Evolutionary conservation across 2,113 vertebrate species (phyloP), one percentile per base, ranked within the genome.

Genomic region (Mohoua ochrocephala): DNA sequence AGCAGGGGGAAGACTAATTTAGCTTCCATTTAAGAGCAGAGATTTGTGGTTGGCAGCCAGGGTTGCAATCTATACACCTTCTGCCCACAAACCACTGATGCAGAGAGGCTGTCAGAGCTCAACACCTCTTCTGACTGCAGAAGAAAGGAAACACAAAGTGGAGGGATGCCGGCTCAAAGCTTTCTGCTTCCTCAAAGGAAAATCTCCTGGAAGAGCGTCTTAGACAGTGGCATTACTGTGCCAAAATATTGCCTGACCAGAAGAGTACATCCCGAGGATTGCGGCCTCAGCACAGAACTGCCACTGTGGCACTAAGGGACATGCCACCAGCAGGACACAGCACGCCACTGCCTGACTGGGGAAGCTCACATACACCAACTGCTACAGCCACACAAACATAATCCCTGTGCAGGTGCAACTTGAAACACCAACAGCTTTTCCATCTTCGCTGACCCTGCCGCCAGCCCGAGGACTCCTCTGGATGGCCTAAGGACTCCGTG

Each of bases 1-100:
- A 83, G 54, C 71, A 91, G 80, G 56, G 57, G 73, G 65, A 97
- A 91, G 94, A 93, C 79, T 95, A 76, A 94, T 96, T 94, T 93
- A 93, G 89, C 59, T 91, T 47, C 87, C 79, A 52, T 71, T 96
- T 96, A 87, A 90, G 87, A 97, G 67, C 84, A 78, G 61, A 96
- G 90, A 95, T 92, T 84, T 93, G 88, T 52, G 70, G 86, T 18
- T 77, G 47, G 63, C 79, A 93, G 84, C 82, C 79, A 76, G 13
- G 68, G 54, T 9, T 84, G 63, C 64, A 59, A 61, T 7, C 52
- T 2, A 0, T 24, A 22, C 30, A 56, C 39, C 64, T 92, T 65
- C 91, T 85, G 78, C 74, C 84, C 87, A 85, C 91, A 78, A 65
- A 86, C 30, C 88, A 93, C 60, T 22, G 63, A 63, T 44, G 93